A percentile compares a stretch with the other conserved stretches of the same genome.
These are phyloP conservation scores for Dasypus novemcinctus DNA, from an alignment of 2,113 vertebrate genomes.

Conservation along the genomic window DNA sequence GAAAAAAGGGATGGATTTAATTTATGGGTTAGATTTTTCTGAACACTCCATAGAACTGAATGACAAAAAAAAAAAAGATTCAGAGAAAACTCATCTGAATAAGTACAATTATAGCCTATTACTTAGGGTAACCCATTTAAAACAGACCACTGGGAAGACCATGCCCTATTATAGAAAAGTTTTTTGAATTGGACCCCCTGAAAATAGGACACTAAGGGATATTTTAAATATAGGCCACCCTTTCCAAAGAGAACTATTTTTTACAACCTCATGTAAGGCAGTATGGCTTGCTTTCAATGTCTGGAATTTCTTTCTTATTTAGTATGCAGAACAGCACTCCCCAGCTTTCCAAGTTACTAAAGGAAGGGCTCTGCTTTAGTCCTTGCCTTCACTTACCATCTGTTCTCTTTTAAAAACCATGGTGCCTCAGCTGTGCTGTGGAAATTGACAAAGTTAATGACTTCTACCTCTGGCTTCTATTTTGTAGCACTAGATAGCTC, in stretches of 20 bases:
- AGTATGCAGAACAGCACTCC: conserved; percentile 54
- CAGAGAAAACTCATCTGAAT: neutral
- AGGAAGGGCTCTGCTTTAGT: conserved; percentile 57
- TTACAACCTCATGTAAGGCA: conserved; percentile 36
- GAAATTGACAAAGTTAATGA: conserved; percentile 58
- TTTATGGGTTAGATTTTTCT: conserved; percentile 18
- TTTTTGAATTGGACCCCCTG: conserved; percentile 8
- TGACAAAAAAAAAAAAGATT: neutral
- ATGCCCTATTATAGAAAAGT: neutral
- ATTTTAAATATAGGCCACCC: conserved; percentile 47
- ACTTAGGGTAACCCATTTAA: neutral
- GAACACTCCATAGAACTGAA: neutral
- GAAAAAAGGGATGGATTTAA: neutral
- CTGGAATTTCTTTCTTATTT: conserved; percentile 60
- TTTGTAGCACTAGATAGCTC: conserved; percentile 5
- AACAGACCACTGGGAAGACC: neutral
- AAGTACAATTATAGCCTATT: neutral
- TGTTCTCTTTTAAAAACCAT: conserved; percentile 59
- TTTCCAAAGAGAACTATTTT: conserved; percentile 54
- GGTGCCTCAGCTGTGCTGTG: conserved; percentile 45
- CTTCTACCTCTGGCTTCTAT: conserved; percentile 29
- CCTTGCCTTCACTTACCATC: conserved; percentile 69
- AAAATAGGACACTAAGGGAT: conserved; percentile 42
- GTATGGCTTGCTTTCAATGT: conserved; percentile 45
- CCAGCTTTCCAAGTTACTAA: conserved; percentile 62